Evolutionary conservation across 1,140 invertebrate species (phyloP), one percentile per base, ranked within the genome.

Genomic region (Macrosteles quadrilineatus): DNA sequence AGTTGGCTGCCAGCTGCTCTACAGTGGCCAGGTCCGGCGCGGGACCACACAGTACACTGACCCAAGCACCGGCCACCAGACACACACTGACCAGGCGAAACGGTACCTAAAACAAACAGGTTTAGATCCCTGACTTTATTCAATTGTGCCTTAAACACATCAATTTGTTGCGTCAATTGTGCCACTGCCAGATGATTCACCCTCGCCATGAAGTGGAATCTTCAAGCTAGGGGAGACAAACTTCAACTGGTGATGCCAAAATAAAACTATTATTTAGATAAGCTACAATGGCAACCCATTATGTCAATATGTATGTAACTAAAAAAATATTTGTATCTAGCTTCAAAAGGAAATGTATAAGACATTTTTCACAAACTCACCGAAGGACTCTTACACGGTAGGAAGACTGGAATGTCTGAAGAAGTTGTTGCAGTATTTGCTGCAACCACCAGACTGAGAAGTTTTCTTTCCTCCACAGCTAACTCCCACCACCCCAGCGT

Each of bases 341-440:
- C n/a, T n/a, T n/a, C n/a, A n/a, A n/a, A n/a, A n/a, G n/a, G n/a
- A n/a, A n/a, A n/a, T n/a, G n/a, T n/a, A n/a, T n/a, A n/a, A n/a
- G n/a, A n/a, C n/a, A n/a, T n/a, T n/a, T n/a, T n/a, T n/a, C n/a
- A 59, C 4, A 29, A 23, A 69, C 83, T 85, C 83, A 92, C 91
- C 78, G 87, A 90, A 32, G 93, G 92, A 79, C 92, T 95, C 79
- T 88, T 92, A 50, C 89, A 84, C 6, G 93, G 92, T 30, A 95
- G 81, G 82, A 91, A 96, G 9, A 95, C 87, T 9, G 92, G 88
- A 43, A 93, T 84, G 80, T 95, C 93, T 73, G 88, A 83, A 0
- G 88, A 83, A 1, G 88, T 87, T 25, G 85, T 87, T 65, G 84
- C 84, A 75, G 85, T 85, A 73, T 91, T 87, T 2, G 85, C 81